Conservation (phyloP, 2,888 invertebrate genomes). For the Julus scanicus region DNA sequence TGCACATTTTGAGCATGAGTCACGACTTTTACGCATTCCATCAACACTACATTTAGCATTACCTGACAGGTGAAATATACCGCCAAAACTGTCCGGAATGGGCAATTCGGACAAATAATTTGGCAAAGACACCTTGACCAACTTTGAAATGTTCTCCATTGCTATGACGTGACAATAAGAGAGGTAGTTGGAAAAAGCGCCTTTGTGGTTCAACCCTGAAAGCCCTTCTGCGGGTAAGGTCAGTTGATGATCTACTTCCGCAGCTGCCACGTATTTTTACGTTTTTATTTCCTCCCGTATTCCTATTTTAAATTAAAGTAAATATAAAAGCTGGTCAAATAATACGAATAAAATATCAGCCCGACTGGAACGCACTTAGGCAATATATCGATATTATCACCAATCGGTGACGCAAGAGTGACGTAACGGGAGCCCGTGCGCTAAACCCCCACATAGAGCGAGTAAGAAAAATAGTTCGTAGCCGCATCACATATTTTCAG, state of each 20-base stretch:
- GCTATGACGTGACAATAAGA: conserved; percentile 62
- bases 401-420: background rate
- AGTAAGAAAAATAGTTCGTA: conserved; percentile 48
- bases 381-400: background rate
- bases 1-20: background rate
- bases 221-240: background rate
- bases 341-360: background rate
- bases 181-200: background rate
- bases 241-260: background rate
- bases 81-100: conserved; percentile 83
- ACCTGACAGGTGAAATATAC: conserved; percentile 89
- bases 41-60: conserved; percentile 64
- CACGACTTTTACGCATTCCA: background rate
- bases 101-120: conserved; percentile 86
- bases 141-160: conserved; percentile 81
- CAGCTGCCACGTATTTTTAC: background rate
- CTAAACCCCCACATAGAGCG: conserved; percentile 46
- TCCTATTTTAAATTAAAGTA: background rate
- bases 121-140: conserved; percentile 83
- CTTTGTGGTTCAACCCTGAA: background rate
- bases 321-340: background rate
- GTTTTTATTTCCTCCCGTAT: background rate
- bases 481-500: background rate
- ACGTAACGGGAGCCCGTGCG: conserved; percentile 53
- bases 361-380: background rate